Base-by-base conservation (phyloP, 1,140 invertebrate species). In the Drosophila ogumai region DNA sequence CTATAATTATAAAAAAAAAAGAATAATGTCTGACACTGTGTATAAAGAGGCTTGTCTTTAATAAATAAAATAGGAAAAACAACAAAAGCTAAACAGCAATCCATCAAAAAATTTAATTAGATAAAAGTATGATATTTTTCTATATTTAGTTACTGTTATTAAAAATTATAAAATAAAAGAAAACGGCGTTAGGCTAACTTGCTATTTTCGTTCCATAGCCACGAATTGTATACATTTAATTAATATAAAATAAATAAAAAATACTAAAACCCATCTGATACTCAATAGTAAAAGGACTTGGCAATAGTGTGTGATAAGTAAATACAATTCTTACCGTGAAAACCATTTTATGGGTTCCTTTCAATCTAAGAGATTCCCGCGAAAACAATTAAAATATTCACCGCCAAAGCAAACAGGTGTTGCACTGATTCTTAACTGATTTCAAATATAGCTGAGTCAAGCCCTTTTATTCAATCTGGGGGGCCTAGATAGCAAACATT, bases 401-500 rank as follows among this genome's bases (percentile, higher is more conserved):
- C 56, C 10, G 19, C 4, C 38, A n/a, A 36, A 41, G n/a, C 52
- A 15, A 47, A n/a, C 34, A 50, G 38, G 54, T 73, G 43, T 59
- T 41, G 50, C 25, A n/a, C 19, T 3, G 8, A 49, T 47, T 7
- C 31, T 12, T 6, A 38, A 59, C 43, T 71, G 22, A 17, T 43
- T n/a, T n/a, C 13, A 41, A 19, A 22, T 31, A 22, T 9, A 17
- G 28, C 22, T 25, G 12, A 49, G 66, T 25, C 50, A 25, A 38
- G 28, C 52, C 31, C 46, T 73, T 59, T 72, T 41, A 41, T 67
- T 68, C 7, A 3, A 28, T 38, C 7, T 9, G 22, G 6, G 34
- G 13, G 9, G 28, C 13, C 17, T 3, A 40, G 69, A 73, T 73
- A 72, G 49, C 46, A 36, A 7, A 15, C 19, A 40, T 72, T 72